phyloP scores from a whole-genome alignment of 2,888 invertebrate genomes.

The Anoplius nigerrimus region DNA sequence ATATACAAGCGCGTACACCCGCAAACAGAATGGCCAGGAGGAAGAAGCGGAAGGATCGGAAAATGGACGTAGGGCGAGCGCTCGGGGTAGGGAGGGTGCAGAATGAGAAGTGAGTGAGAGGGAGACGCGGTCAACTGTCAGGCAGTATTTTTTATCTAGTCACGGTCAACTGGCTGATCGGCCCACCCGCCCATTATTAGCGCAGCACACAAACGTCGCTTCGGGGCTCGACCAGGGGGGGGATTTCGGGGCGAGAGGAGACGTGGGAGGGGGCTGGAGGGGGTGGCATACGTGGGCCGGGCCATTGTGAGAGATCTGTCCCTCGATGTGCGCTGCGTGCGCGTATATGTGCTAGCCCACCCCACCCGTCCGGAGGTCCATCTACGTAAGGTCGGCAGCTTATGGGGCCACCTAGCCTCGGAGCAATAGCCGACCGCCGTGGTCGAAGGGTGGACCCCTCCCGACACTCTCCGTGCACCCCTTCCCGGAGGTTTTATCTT shows the following conservation, averaged over 20 bases:
- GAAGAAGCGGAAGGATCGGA: slow-evolving; percentile 22
- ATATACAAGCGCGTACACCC: not conserved
- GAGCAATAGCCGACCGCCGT: slow-evolving; percentile 60
- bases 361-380: slow-evolving; percentile 41
- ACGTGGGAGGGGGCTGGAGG: too few relatives aligned
- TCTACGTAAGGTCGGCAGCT: slow-evolving; percentile 64
- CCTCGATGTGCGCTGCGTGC: slow-evolving; percentile 6
- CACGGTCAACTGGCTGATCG: slow-evolving; percentile 75
- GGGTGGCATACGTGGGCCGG: slow-evolving; percentile 13
- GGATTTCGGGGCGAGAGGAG: slow-evolving; percentile 1
- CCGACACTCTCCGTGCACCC: slow-evolving; percentile 30
- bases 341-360: slow-evolving; percentile 2
- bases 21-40: not conserved
- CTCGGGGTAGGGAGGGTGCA: not conserved
- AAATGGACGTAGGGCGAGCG: slow-evolving; percentile 27
- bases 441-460: slow-evolving; percentile 62
- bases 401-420: slow-evolving; percentile 60
- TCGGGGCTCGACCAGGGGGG: slow-evolving; percentile 48
- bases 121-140: slow-evolving; percentile 58
- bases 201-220: slow-evolving; percentile 62
- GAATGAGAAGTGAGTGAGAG: slow-evolving; percentile 18
- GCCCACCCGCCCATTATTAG: slow-evolving; percentile 74
- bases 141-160: slow-evolving; percentile 76
- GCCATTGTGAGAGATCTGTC: slow-evolving; percentile 37
- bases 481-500: slow-evolving; percentile 70